Conservation (phyloP, 2,888 invertebrate species). For the Drosophila anomalata region DNA sequence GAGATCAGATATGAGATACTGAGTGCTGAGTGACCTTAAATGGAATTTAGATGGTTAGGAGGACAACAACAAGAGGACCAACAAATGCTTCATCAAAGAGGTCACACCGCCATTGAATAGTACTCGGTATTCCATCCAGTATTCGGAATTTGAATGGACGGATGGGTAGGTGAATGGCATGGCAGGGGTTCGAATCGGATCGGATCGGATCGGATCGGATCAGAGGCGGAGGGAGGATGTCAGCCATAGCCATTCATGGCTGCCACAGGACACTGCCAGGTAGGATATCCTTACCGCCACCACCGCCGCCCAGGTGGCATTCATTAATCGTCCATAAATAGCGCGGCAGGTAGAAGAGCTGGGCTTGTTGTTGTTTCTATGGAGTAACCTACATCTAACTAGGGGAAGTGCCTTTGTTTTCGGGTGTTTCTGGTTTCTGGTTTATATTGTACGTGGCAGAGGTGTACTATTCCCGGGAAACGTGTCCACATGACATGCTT, state of each 20-base stretch:
- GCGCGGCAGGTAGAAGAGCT: conserved; percentile 37
- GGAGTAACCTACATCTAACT: conserved; percentile 23
- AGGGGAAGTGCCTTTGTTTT: conserved; percentile 27
- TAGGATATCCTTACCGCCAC: not conserved
- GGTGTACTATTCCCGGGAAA: conserved; percentile 33
- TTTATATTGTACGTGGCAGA: not conserved
- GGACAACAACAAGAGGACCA: not conserved
- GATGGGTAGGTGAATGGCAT: conserved; percentile 11
- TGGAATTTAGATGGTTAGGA: conserved; percentile 52
- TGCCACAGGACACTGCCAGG: conserved; percentile 22
- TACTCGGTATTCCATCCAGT: not conserved
- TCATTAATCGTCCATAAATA: conserved; percentile 79
- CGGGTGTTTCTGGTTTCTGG: not conserved
- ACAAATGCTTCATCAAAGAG: conserved; percentile 39
- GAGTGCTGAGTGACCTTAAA: conserved; percentile 49
- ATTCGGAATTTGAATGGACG: conserved; percentile 4
- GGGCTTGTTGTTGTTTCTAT: not conserved
- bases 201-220: conserved; percentile 21
- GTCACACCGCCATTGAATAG: conserved; percentile 9
- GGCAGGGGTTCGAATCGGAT: not conserved
- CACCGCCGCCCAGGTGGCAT: conserved; percentile 66
- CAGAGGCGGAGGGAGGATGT: conserved; percentile 13
- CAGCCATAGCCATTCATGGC: conserved; percentile 60
- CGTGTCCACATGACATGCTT: conserved; percentile 48
- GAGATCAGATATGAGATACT: conserved; percentile 29